phyloP scores from a whole-genome alignment of 2,888 invertebrate genomes.

The Seladonia tumulorum region DNA sequence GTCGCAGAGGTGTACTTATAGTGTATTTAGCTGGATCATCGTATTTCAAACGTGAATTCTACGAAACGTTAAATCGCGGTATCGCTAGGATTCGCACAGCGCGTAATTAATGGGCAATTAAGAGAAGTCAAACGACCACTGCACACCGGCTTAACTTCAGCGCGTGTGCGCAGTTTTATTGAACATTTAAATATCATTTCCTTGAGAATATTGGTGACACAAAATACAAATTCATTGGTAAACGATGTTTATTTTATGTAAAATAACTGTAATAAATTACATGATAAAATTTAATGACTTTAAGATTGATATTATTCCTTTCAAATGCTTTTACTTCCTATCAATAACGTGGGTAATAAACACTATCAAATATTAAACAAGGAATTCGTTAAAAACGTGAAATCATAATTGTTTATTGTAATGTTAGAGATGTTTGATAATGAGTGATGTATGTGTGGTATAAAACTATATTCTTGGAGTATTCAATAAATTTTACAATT shows the following conservation, averaged over 20 bases:
- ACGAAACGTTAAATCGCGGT: not conserved
- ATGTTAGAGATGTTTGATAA: not conserved
- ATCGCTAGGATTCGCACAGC: not conserved
- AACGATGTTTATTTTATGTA: not conserved
- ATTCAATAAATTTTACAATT: not conserved
- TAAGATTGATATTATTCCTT: not conserved
- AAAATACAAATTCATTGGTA: not conserved
- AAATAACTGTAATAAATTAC: not conserved
- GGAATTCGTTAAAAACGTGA: not conserved
- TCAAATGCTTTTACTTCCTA: not conserved
- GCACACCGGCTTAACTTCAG: not conserved
- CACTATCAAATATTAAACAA: not conserved
- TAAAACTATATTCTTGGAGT: not conserved
- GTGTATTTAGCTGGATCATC: not conserved
- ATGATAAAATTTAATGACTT: not conserved
- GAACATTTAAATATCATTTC: not conserved
- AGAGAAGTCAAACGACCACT: not conserved
- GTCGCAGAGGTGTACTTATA: not conserved
- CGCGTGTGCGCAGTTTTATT: not conserved
- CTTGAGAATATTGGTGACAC: not conserved
- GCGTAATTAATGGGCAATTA: slow-evolving; percentile 19
- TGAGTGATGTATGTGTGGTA: too few relatives aligned
- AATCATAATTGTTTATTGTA: not conserved
- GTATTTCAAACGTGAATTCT: not conserved
- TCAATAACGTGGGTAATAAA: not conserved